Evolutionary conservation across 2,113 vertebrate genomes (phyloP).

Genomic region (Cyphomyrus plagiostoma): DNA sequence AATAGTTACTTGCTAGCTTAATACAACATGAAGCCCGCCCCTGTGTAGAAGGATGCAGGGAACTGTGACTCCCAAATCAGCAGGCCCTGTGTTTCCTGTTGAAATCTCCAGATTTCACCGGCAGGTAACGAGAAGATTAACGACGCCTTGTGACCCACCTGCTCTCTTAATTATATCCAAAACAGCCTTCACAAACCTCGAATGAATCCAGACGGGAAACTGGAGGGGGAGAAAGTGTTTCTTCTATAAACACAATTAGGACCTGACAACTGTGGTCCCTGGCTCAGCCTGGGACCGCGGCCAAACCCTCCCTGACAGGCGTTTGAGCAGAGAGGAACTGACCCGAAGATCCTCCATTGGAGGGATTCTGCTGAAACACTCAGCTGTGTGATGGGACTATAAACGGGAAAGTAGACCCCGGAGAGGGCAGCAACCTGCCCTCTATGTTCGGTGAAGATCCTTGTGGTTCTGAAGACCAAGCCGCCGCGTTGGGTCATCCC

Average conservation of each 20-base stretch:
- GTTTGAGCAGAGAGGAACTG: background rate
- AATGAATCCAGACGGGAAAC: conserved; percentile 1
- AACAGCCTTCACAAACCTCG: background rate
- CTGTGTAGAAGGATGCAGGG: background rate
- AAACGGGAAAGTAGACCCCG: background rate
- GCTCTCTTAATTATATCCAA: conserved; percentile 1
- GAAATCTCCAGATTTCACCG: background rate
- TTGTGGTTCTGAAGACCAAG: background rate
- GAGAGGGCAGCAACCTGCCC: background rate
- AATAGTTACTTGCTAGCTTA: background rate
- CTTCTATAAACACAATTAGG: conserved; percentile 16
- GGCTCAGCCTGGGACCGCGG: background rate
- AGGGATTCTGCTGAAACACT: background rate
- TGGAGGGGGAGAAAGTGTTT: background rate
- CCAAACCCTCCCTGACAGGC: background rate
- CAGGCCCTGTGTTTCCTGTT: background rate
- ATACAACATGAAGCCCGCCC: background rate
- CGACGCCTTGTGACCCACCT: background rate
- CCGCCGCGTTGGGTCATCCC: background rate
- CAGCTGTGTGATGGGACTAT: background rate
- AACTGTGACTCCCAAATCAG: background rate
- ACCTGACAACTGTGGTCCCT: background rate
- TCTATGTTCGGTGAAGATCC: background rate
- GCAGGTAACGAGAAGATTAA: conserved; percentile 13
- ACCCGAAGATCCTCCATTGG: background rate